Evolutionary conservation across 2,888 invertebrate genomes (phyloP).

Genomic region (Gonocerus acuteangulatus): DNA sequence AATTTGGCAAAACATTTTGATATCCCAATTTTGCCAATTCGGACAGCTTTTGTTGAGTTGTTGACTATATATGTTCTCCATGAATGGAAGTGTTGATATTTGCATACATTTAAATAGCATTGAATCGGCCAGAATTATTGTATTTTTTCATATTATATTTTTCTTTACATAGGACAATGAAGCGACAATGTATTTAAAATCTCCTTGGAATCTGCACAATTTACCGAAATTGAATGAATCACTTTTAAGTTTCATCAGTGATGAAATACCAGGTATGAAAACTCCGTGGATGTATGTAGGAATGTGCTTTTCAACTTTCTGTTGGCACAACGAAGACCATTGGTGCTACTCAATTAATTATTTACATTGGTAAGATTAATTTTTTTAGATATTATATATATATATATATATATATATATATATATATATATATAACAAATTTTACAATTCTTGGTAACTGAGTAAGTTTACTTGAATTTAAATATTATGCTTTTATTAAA

Average conservation of each 20-base stretch:
- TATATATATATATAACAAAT: neutral
- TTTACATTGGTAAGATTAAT: slow-evolving; percentile 71
- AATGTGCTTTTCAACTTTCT: slow-evolving; percentile 99
- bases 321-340: slow-evolving; percentile 99
- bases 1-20: too few species aligned
- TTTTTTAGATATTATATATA: too few species aligned
- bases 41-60: neutral
- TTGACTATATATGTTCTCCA: neutral
- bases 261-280: slow-evolving; percentile 90
- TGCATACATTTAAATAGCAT: too few species aligned
- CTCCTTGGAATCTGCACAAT: slow-evolving; percentile 97
- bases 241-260: slow-evolving; percentile 90
- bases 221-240: slow-evolving; percentile 89
- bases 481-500: slow-evolving; percentile 5
- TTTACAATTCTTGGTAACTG: neutral
- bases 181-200: slow-evolving; percentile 67
- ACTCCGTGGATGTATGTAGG: slow-evolving; percentile 99
- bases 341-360: slow-evolving; percentile 99
- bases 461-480: neutral
- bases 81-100: neutral
- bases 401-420: too few species aligned
- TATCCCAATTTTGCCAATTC: too few species aligned
- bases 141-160: neutral
- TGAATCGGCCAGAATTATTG: too few species aligned
- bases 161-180: slow-evolving; percentile 27